Conservation (phyloP, 2,797 vertebrate genomes). For the Esox masquinongy region DNA sequence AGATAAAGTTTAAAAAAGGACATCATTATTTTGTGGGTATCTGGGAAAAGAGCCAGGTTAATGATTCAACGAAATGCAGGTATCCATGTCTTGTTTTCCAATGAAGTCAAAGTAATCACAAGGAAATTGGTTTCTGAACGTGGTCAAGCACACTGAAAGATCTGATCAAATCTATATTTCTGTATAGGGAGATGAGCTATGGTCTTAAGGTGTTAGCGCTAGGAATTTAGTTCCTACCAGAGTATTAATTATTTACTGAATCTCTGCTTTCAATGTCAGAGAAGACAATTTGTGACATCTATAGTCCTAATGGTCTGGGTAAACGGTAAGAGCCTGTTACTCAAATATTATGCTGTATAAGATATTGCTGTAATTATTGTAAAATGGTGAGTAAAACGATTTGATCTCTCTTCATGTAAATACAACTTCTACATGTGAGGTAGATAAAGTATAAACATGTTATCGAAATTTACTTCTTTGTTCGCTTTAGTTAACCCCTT, state of each 20-base stretch:
- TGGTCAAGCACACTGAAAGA: background rate
- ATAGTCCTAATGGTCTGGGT: too few species aligned
- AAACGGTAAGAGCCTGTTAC: background rate
- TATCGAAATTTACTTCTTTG: background rate
- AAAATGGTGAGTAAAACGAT: too few species aligned
- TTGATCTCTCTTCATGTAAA: background rate
- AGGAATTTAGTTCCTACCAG: background rate
- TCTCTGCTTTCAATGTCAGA: background rate
- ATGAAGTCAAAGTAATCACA: slow-evolving; percentile 10
- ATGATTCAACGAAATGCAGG: slow-evolving; percentile 39
- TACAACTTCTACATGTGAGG: background rate
- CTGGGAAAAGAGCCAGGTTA: slow-evolving; percentile 43
- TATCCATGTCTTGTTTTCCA: slow-evolving; percentile 7
- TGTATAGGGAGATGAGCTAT: slow-evolving; percentile 6
- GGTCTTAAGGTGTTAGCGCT: background rate
- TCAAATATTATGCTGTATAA: background rate
- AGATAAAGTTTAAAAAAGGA: slow-evolving; percentile 39
- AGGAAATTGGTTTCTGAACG: slow-evolving; percentile 6
- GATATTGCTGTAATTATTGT: background rate
- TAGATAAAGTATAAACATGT: background rate
- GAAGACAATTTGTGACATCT: background rate
- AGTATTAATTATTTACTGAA: background rate
- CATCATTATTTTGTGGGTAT: slow-evolving; percentile 41
- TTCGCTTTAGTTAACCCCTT: background rate
- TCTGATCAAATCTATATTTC: slow-evolving; percentile 9